Evolutionary conservation across 2,797 vertebrate species (phyloP).

Genomic region (Pseudochirops corinnae): DNA sequence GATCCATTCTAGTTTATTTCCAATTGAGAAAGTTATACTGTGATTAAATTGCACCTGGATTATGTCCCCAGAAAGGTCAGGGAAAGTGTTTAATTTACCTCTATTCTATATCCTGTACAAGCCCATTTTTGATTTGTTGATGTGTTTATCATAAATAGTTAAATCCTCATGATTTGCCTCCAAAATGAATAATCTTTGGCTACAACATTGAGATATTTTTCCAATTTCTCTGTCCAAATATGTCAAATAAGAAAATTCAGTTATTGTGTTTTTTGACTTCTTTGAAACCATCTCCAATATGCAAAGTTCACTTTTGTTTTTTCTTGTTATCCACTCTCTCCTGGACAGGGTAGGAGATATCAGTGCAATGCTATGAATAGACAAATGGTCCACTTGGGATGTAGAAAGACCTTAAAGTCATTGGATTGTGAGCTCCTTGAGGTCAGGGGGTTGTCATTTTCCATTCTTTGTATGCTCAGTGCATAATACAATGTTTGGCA

Average conservation of each 20-base stretch:
- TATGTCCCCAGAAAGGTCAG: background rate
- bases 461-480: background rate
- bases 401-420: background rate
- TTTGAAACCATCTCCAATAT: background rate
- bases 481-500: background rate
- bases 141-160: background rate
- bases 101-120: background rate
- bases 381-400: background rate
- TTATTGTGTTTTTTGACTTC: background rate
- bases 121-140: background rate
- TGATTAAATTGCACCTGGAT: background rate
- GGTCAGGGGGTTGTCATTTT: background rate
- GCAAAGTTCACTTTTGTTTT: background rate
- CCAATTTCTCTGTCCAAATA: background rate
- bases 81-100: background rate
- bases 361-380: background rate
- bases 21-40: background rate
- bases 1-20: background rate
- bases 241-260: background rate
- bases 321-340: background rate
- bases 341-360: background rate
- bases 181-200: slow-evolving; percentile 11
- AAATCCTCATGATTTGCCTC: background rate
- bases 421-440: background rate
- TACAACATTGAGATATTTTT: background rate